These are phyloP conservation scores for Ptychoptera contaminata DNA, from an alignment of 2,888 invertebrate genomes.

Conservation along the genomic window DNA sequence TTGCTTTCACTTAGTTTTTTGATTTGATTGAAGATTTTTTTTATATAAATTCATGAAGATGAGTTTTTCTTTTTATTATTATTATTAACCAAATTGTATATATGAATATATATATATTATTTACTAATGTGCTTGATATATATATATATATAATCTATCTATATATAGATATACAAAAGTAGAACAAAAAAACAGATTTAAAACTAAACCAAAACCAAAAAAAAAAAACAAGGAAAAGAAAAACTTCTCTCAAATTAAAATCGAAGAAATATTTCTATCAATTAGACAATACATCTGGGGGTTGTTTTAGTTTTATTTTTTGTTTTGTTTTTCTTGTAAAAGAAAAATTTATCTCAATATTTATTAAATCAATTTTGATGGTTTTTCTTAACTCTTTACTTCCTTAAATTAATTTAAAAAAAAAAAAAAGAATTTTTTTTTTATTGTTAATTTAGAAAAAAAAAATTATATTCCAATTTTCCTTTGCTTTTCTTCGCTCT, in stretches of 20 bases:
- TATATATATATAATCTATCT: too few species aligned
- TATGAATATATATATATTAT: too few species aligned
- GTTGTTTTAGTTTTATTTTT: neutral
- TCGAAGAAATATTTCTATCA: neutral
- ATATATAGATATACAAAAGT: too few species aligned
- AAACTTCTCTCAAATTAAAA: neutral
- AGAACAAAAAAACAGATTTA: too few species aligned
- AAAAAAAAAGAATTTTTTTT: slow-evolving; percentile 5
- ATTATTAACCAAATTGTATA: too few species aligned
- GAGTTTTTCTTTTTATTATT: too few species aligned
- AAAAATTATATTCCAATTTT: neutral
- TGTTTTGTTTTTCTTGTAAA: neutral
- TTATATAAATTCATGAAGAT: too few species aligned
- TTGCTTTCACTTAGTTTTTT: too few species aligned
- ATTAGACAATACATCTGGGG: slow-evolving; percentile 3
- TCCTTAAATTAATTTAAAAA: slow-evolving; percentile 12
- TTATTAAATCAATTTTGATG: slow-evolving; percentile 5
- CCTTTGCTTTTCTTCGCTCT: neutral
- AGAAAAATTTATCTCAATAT: neutral
- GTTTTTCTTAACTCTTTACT: slow-evolving; percentile 11
- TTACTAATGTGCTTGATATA: too few species aligned
- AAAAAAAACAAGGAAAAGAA: too few species aligned
- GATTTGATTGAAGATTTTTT: too few species aligned
- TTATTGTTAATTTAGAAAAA: slow-evolving; percentile 8
- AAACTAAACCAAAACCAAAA: too few species aligned